A percentile compares a stretch with the other conserved stretches of the same genome.
phyloP scores from a whole-genome alignment of 2,888 invertebrate species.

The Epirrita christyi region DNA sequence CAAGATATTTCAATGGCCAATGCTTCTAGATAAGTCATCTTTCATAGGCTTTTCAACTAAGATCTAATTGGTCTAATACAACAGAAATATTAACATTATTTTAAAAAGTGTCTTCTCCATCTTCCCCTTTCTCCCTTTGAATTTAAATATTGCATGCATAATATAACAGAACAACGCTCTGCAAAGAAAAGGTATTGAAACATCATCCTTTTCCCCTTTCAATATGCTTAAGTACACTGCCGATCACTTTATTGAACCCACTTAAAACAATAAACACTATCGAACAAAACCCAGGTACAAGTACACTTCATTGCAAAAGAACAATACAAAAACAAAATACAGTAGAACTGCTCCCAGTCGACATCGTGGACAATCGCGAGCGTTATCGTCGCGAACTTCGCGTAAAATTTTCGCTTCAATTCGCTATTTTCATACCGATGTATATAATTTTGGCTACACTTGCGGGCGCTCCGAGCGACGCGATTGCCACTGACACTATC shows the following conservation, averaged over 20 bases:
- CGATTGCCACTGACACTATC: slow-evolving; percentile 70
- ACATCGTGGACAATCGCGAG: slow-evolving; percentile 50
- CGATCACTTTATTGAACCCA: slow-evolving; percentile 18
- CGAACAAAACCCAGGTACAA: slow-evolving; percentile 15
- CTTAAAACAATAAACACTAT: slow-evolving; percentile 19
- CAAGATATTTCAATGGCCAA: not conserved
- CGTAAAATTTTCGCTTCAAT: slow-evolving; percentile 54
- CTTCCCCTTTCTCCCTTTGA: slow-evolving; percentile 8
- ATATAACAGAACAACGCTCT: slow-evolving; percentile 21
- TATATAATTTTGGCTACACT: slow-evolving; percentile 59
- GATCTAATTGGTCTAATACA: not conserved
- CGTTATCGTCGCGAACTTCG: slow-evolving; percentile 54
- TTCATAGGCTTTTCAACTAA: not conserved
- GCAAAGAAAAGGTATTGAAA: slow-evolving; percentile 17
- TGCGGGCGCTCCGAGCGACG: slow-evolving; percentile 52
- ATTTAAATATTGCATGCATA: slow-evolving; percentile 25
- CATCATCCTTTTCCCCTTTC: slow-evolving; percentile 2
- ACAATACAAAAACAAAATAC: slow-evolving; percentile 47
- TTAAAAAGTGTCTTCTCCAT: slow-evolving; percentile 6
- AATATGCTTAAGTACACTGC: slow-evolving; percentile 11
- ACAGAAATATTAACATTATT: slow-evolving; percentile 9
- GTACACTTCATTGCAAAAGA: slow-evolving; percentile 61
- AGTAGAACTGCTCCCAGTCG: slow-evolving; percentile 47
- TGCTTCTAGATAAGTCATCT: too few species aligned
- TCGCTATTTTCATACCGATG: slow-evolving; percentile 50